phyloP scores from a whole-genome alignment of 2,888 invertebrate species.

The Neoscelio sp. region DNA sequence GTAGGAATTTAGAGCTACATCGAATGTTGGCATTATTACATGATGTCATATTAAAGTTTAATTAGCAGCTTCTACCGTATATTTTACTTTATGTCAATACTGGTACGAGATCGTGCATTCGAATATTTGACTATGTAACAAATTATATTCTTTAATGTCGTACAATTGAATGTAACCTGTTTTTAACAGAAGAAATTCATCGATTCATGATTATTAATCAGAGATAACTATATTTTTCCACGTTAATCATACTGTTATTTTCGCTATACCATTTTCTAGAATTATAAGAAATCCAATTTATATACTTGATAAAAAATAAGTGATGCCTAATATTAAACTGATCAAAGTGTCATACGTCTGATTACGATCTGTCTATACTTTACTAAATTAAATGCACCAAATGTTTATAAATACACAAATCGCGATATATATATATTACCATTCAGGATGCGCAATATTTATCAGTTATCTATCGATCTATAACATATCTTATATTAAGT shows the following conservation, averaged over 20 bases:
- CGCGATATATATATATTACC: constrained; percentile 10
- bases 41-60: constrained; percentile 39
- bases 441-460: not conserved
- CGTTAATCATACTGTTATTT: no score
- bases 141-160: constrained; percentile 9
- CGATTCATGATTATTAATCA: no score
- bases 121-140: no score
- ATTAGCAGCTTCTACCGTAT: constrained; percentile 18
- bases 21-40: constrained; percentile 33
- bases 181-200: no score
- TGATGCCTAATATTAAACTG: constrained; percentile 21
- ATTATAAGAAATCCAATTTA: constrained; percentile 12
- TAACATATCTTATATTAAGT: no score
- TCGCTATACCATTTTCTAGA: no score
- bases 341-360: constrained; percentile 7
- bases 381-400: constrained; percentile 7
- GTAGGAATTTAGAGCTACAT: constrained; percentile 19
- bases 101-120: constrained; percentile 20
- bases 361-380: constrained; percentile 22
- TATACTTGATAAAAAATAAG: constrained; percentile 20
- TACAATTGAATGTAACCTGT: no score
- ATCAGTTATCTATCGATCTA: no score
- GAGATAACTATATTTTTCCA: no score
- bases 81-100: constrained; percentile 27
- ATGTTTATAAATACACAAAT: constrained; percentile 18